Percentiles rank a stretch among this genome's conserved stretches.
Evolutionary conservation across 2,888 invertebrate genomes (phyloP).

Genomic region (Ectropis crepuscularia): DNA sequence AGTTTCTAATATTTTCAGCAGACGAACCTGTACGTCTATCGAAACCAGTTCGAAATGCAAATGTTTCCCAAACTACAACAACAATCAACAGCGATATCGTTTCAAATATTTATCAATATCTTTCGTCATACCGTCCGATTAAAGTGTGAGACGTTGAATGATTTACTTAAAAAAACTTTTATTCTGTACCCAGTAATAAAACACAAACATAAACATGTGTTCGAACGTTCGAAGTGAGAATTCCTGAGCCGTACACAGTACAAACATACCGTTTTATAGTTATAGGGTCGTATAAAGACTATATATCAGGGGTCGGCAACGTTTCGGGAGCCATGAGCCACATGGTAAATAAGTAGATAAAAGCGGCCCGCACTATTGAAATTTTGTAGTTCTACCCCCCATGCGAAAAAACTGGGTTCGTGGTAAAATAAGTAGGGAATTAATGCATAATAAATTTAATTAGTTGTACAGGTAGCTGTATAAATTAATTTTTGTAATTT

Average conservation of each 20-base stretch:
- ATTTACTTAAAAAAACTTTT: conserved; percentile 21
- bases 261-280: conserved; percentile 13
- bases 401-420: too few relatives aligned
- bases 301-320: too few relatives aligned
- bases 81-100: conserved; percentile 19
- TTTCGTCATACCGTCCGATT: conserved; percentile 20
- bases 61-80: conserved; percentile 22
- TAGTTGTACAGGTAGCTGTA: too few relatives aligned
- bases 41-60: conserved; percentile 28
- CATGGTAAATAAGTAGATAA: too few relatives aligned
- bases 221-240: conserved; percentile 19
- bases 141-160: conserved; percentile 18
- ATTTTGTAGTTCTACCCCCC: too few relatives aligned
- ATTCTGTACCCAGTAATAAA: conserved; percentile 13
- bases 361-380: too few relatives aligned
- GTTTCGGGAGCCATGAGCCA: too few relatives aligned
- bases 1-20: too few relatives aligned
- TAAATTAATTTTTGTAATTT: too few relatives aligned
- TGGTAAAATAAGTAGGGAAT: too few relatives aligned
- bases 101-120: conserved; percentile 25
- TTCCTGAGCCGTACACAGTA: conserved; percentile 5
- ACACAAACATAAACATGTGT: conserved; percentile 21
- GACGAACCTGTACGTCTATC: background rate
- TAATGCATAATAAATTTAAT: too few relatives aligned
- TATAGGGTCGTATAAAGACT: conserved; percentile 15